phyloP scores from a whole-genome alignment of 2,113 vertebrate species.

The Gyps fulvus region DNA sequence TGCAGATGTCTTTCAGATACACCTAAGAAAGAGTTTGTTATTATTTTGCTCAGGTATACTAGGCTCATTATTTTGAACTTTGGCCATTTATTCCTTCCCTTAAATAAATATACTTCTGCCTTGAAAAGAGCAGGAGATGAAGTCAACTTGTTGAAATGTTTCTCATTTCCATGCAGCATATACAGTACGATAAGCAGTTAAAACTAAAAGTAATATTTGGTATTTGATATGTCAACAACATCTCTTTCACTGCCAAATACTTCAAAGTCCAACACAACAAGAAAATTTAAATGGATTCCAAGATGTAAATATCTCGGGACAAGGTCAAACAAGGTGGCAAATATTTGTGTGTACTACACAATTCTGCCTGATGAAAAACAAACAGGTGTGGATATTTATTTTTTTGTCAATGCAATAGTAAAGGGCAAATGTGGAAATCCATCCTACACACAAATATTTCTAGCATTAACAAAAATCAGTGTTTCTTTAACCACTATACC shows the following conservation, averaged over 20 bases:
- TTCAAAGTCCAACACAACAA: conserved; percentile 54
- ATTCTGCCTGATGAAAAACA: conserved; percentile 53
- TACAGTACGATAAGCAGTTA: conserved; percentile 43
- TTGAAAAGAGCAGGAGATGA: conserved; percentile 23
- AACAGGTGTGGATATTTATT: conserved; percentile 42
- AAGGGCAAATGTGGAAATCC: conserved; percentile 52
- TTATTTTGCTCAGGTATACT: conserved; percentile 18
- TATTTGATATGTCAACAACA: conserved; percentile 65
- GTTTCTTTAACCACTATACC: conserved; percentile 32
- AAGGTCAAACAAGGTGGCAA: conserved; percentile 71
- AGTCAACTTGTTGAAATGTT: conserved; percentile 26
- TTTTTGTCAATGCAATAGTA: conserved; percentile 55
- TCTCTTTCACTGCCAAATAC: conserved; percentile 58
- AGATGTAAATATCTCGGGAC: conserved; percentile 66
- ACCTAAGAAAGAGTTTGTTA: neutral
- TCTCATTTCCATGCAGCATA: conserved; percentile 45
- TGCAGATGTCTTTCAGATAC: neutral
- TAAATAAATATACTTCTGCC: conserved; percentile 5
- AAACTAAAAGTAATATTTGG: conserved; percentile 49
- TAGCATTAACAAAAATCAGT: conserved; percentile 4
- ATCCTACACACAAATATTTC: neutral
- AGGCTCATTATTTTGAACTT: neutral
- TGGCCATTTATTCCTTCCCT: neutral
- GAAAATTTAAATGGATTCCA: conserved; percentile 62
- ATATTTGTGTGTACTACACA: conserved; percentile 47